Conservation (phyloP, 2,113 vertebrate species). For the Perognathus longimembris region DNA sequence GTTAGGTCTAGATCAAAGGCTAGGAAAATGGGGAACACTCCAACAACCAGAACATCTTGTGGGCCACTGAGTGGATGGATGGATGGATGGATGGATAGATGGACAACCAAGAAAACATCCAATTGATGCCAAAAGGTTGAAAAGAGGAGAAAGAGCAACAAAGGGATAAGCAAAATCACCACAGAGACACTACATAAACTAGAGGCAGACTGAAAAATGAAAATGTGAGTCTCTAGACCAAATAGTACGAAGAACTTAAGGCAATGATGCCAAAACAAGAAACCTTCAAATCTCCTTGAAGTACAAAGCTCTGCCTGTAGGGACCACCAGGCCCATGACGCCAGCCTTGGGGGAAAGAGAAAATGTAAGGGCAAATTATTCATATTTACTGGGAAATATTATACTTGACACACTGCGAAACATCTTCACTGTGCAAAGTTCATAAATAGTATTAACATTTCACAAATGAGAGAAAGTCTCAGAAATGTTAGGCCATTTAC, state of each 20-base stretch:
- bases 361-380: not conserved
- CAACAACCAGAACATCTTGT: not conserved
- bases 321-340: not conserved
- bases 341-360: not conserved
- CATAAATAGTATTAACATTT: not conserved
- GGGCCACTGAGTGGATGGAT: rapidly evolving
- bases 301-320: not conserved
- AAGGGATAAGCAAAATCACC: not conserved
- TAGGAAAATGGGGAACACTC: not conserved
- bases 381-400: not conserved
- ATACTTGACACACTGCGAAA: not conserved
- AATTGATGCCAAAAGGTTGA: not conserved
- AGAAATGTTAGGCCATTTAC: not conserved
- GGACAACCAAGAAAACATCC: not conserved
- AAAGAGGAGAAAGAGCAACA: not conserved
- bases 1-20: not conserved
- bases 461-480: not conserved
- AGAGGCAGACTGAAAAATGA: not conserved
- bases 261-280: not conserved
- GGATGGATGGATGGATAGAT: not conserved
- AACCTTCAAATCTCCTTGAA: not conserved
- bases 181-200: not conserved
- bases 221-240: not conserved
- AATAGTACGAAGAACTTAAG: slow-evolving; percentile 19
- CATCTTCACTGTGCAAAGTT: not conserved